Evolutionary conservation across 1,140 invertebrate genomes (phyloP).

Genomic region (Drosophila paulistorum): DNA sequence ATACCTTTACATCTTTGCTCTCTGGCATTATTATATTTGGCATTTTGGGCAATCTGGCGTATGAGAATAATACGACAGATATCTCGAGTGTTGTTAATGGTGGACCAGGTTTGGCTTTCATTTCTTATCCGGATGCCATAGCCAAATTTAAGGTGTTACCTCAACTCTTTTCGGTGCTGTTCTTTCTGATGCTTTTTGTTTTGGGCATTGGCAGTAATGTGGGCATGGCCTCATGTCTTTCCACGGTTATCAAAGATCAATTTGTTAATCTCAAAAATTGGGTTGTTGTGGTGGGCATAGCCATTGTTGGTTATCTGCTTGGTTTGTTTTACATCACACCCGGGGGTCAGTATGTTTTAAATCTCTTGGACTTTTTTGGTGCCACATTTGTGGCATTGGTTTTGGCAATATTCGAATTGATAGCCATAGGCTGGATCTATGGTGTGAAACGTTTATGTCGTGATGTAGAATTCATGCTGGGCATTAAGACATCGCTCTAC

Average conservation of each 20-base stretch:
- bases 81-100: conserved; percentile 84
- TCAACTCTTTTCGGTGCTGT: conserved; percentile 93
- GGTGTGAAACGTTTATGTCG: conserved; percentile 87
- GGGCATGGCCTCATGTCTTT: conserved; percentile 87
- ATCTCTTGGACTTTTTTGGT: conserved; percentile 93
- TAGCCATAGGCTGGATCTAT: conserved; percentile 91
- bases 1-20: conserved; percentile 92
- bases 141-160: conserved; percentile 90
- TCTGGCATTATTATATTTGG: conserved; percentile 95
- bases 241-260: conserved; percentile 88
- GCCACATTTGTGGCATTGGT: conserved; percentile 91
- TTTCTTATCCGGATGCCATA: conserved; percentile 95
- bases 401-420: conserved; percentile 89
- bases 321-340: conserved; percentile 90
- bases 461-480: conserved; percentile 89
- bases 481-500: conserved; percentile 88
- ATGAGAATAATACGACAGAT: conserved; percentile 85
- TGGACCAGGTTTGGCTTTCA: conserved; percentile 88
- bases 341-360: conserved; percentile 93
- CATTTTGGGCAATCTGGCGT: conserved; percentile 90
- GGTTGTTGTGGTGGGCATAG: conserved; percentile 84
- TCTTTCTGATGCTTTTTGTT: conserved; percentile 95
- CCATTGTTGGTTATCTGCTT: conserved; percentile 85
- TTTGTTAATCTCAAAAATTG: conserved; percentile 86
- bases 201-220: conserved; percentile 91